phyloP scores from a whole-genome alignment of 2,888 invertebrate genomes.

The Chaetogeoica ovagalla region DNA sequence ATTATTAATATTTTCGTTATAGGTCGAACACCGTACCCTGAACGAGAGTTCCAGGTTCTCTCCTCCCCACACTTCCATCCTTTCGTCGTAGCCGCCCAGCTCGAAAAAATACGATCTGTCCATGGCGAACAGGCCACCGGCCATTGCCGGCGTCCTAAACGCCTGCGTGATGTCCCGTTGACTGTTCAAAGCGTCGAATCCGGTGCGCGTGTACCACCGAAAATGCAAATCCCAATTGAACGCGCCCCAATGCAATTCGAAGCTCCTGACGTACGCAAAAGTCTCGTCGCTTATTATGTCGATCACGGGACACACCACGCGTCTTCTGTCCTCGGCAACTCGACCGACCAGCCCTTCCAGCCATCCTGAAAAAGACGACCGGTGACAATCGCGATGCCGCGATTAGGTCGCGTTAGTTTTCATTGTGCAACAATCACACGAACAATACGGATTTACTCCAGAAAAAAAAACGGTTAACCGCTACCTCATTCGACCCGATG shows the following conservation, averaged over 20 bases:
- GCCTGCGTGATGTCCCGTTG: constrained; percentile 71
- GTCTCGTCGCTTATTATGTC: constrained; percentile 95
- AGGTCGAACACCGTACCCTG: constrained; percentile 64
- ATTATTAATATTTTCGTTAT: neutral
- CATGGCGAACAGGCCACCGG: constrained; percentile 91
- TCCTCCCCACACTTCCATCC: constrained; percentile 92
- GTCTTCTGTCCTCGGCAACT: constrained; percentile 67
- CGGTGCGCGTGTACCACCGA: constrained; percentile 71
- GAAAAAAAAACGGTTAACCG: too few relatives aligned
- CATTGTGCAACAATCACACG: too few relatives aligned
- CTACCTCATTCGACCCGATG: too few relatives aligned
- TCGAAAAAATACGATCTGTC: constrained; percentile 83
- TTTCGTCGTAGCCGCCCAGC: constrained; percentile 71
- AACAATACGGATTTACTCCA: too few relatives aligned
- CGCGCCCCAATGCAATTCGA: constrained; percentile 96
- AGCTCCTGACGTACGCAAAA: constrained; percentile 90
- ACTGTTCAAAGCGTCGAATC: constrained; percentile 60
- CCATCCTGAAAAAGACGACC: constrained; percentile 66
- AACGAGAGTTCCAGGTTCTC: constrained; percentile 98
- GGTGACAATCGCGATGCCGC: too few relatives aligned
- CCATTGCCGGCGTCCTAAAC: constrained; percentile 83
- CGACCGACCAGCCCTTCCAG: constrained; percentile 73
- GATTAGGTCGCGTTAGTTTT: neutral
- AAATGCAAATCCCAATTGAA: constrained; percentile 98
- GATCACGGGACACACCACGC: constrained; percentile 81